phyloP scores from a whole-genome alignment of 2,113 vertebrate genomes.

The Vulpes ferrilata region DNA sequence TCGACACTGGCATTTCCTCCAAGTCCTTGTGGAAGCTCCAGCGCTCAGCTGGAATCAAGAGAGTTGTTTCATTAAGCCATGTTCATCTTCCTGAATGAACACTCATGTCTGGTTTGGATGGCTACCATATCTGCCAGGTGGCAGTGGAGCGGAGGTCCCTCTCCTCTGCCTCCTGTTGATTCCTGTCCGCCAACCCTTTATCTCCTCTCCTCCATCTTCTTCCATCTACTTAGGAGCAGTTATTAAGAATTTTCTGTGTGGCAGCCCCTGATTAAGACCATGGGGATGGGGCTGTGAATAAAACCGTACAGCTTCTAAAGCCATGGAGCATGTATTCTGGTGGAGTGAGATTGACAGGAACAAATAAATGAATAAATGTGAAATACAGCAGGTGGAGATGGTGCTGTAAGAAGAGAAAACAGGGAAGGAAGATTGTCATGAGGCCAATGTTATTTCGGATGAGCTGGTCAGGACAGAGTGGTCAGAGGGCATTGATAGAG shows the following conservation, averaged over 20 bases:
- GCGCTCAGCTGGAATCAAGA: background rate
- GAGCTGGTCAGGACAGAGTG: background rate
- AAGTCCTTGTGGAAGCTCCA: background rate
- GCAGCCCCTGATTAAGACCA: background rate
- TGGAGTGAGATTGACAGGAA: background rate
- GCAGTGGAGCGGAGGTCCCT: fast-evolving
- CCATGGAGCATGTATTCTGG: background rate
- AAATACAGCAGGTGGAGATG: background rate
- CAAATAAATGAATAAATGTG: background rate
- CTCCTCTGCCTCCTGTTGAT: too few species aligned
- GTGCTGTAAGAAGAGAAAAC: background rate
- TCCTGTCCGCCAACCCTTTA: background rate
- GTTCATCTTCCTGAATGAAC: too few species aligned
- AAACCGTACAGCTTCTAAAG: background rate
- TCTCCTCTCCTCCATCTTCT: background rate
- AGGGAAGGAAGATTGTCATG: background rate
- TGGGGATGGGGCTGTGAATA: background rate
- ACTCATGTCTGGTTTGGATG: background rate
- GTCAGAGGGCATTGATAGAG: background rate
- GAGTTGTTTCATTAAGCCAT: background rate
- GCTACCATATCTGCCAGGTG: too few species aligned
- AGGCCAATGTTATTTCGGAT: background rate
- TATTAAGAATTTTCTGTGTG: background rate
- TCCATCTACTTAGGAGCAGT: background rate
- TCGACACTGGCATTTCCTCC: background rate